Evolutionary conservation across 2,888 invertebrate species (phyloP).

Genomic region (Drosophila birchii): DNA sequence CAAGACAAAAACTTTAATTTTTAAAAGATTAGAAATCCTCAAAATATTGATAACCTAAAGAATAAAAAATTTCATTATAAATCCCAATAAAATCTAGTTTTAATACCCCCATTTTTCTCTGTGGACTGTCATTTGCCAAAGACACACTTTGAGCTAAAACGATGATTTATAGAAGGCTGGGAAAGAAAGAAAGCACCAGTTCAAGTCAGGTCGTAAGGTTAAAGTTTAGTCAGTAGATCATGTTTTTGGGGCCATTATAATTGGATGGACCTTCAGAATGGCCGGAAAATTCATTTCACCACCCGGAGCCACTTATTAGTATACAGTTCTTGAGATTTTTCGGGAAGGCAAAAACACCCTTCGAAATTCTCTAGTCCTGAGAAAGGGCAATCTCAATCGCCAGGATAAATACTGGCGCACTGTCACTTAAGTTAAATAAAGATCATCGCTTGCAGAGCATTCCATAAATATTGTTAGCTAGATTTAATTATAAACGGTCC

Average conservation of each 20-base stretch:
- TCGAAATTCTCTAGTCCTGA: conserved; percentile 5
- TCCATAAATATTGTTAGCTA: conserved; percentile 65
- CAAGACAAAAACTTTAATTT: no score
- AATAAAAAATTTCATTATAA: background rate
- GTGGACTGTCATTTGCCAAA: conserved; percentile 4
- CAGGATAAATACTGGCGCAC: conserved; percentile 17
- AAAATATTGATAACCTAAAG: no score
- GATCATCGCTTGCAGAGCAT: conserved; percentile 26
- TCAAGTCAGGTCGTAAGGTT: conserved; percentile 16
- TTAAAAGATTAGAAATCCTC: no score
- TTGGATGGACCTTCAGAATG: conserved; percentile 11
- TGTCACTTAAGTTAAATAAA: conserved; percentile 23
- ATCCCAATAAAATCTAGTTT: background rate
- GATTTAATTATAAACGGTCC: conserved; percentile 70
- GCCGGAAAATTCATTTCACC: conserved; percentile 1
- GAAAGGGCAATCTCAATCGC: conserved; percentile 16
- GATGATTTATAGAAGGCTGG: conserved; percentile 27
- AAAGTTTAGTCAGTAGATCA: conserved; percentile 36
- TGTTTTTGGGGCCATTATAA: conserved; percentile 28
- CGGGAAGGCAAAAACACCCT: background rate
- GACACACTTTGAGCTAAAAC: conserved; percentile 48
- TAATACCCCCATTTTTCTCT: background rate
- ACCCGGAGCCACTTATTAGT: conserved; percentile 20
- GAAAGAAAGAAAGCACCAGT: background rate
- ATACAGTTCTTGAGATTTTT: background rate